Evolutionary conservation across 2,888 invertebrate genomes (phyloP), one percentile per base, ranked within the genome.

Genomic region (Abscondita cerata): DNA sequence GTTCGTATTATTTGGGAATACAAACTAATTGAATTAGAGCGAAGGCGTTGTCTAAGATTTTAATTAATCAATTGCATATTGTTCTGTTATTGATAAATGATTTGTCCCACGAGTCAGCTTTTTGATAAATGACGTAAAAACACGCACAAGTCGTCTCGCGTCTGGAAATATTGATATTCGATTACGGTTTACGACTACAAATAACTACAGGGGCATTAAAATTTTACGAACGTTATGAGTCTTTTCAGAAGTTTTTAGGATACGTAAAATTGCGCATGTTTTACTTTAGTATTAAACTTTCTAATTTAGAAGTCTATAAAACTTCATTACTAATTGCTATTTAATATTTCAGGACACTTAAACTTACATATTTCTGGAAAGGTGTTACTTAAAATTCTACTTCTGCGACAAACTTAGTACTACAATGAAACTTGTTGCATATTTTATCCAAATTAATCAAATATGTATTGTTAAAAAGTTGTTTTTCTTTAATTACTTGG

Each of bases 81-180:
- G 58, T 70, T 68, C 65, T 68, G 70, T 71, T 71, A 73, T 73
- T 73, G 73, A 73, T 72, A 73, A 73, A 73, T 73, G 72, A 73
- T 73, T 73, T 73, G 71, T 73, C 71, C 70, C 68, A 59, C 47
- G 70, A 72, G 72, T 72, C 72, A 72, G 72, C 72, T n/a, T 68
- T 69, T 59, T 68, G 69, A 71, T 69, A 71, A 73, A 73, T 72
- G 71, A 71, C 67, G 64, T 58, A 65, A 66, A 66, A 66, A 69
- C 72, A 72, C 71, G 72, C 70, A 71, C 68, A 61, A 57, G 63
- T 65, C 53, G 61, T 56, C 62, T 62, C 64, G 67, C 63, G 62
- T 67, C 64, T 51, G 9, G 25, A 62, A 62, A 61, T 65, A 62
- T 63, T 52, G 63, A 63, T 65, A 59, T 64, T 64, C 63, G 63